Percentiles rank a stretch among this genome's conserved stretches.
These are phyloP conservation scores for Nymphalis io DNA, from an alignment of 1,140 invertebrate genomes.

Conservation along the genomic window DNA sequence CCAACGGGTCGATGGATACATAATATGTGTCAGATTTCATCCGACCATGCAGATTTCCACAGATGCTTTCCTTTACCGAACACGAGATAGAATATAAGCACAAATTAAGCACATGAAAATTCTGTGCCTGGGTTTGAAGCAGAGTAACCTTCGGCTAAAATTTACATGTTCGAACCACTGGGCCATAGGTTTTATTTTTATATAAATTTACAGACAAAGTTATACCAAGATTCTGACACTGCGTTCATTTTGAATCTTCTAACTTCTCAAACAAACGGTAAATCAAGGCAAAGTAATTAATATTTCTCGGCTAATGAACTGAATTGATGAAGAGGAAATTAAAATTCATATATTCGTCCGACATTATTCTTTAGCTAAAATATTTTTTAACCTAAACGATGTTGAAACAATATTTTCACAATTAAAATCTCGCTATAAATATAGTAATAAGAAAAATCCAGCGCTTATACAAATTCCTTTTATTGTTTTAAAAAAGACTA, in stretches of 20 bases:
- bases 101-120: no score
- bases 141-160: no score
- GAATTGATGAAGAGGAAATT: conserved; percentile 34
- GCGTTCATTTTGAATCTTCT: background rate
- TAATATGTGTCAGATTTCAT: no score
- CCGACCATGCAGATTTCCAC: no score
- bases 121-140: no score
- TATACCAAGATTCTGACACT: no score
- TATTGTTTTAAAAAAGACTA: conserved; percentile 40
- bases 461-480: conserved; percentile 35
- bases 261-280: conserved; percentile 15
- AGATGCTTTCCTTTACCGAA: no score
- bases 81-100: no score
- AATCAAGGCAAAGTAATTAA: conserved; percentile 25
- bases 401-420: conserved; percentile 36
- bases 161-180: no score
- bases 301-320: conserved; percentile 34
- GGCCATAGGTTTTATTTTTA: no score
- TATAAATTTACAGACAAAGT: no score
- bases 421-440: conserved; percentile 35
- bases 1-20: no score
- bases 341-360: conserved; percentile 38
- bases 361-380: conserved; percentile 28
- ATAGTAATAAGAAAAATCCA: conserved; percentile 32
- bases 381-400: conserved; percentile 35